Evolutionary conservation across 2,888 invertebrate species (phyloP).

Genomic region (Acleris emargana): DNA sequence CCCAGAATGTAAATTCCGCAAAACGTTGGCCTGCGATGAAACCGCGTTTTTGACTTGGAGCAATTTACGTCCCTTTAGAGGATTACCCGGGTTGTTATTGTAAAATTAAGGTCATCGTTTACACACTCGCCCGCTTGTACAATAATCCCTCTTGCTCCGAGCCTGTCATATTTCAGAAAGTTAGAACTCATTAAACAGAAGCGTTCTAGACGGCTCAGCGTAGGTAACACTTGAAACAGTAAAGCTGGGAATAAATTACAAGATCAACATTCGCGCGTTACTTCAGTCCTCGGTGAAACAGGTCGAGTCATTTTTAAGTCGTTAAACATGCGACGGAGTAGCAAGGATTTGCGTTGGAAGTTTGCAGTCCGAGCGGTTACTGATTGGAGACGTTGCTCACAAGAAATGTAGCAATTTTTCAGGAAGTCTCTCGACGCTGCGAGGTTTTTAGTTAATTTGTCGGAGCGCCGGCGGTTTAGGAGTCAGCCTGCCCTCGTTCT

Average conservation of each 20-base stretch:
- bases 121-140: constrained; percentile 20
- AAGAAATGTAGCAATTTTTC: constrained; percentile 26
- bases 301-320: constrained; percentile 22
- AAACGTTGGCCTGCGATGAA: constrained; percentile 44
- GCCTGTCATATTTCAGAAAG: constrained; percentile 23
- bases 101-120: constrained; percentile 45
- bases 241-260: constrained; percentile 39
- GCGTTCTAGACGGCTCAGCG: constrained; percentile 46
- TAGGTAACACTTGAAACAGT: constrained; percentile 46
- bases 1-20: constrained; percentile 46
- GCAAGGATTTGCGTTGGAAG: constrained; percentile 26
- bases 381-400: constrained; percentile 28
- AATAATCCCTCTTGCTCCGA: constrained; percentile 12
- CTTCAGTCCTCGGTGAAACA: background rate
- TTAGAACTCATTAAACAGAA: constrained; percentile 34
- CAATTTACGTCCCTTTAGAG: constrained; percentile 50
- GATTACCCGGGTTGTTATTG: constrained; percentile 42
- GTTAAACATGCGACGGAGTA: constrained; percentile 29
- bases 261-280: constrained; percentile 29
- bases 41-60: constrained; percentile 52
- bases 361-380: constrained; percentile 20
- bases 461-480: constrained; percentile 23
- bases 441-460: constrained; percentile 34
- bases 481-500: constrained; percentile 35
- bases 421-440: constrained; percentile 18